A percentile compares a stretch with the other conserved stretches of the same genome.
phyloP scores from a whole-genome alignment of 2,113 vertebrate genomes.

The Pyxicephalus adspersus region DNA sequence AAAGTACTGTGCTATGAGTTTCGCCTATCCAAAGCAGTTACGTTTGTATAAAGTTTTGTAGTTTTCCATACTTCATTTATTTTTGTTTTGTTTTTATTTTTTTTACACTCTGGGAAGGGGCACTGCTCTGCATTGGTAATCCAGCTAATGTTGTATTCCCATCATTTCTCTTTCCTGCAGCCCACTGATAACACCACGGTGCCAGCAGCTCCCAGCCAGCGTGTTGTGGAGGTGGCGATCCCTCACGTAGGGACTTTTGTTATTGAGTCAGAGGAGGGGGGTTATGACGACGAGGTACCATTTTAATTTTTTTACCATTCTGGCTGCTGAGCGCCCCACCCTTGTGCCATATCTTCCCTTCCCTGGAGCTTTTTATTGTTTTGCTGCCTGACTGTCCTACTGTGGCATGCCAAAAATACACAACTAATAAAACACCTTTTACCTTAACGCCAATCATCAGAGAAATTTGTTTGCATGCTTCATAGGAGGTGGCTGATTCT shows the following conservation, averaged over 20 bases:
- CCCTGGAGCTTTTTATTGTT: slow-evolving; percentile 63
- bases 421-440: slow-evolving; percentile 19
- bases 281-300: slow-evolving; percentile 97
- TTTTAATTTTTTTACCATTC: slow-evolving; percentile 35
- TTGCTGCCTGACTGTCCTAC: slow-evolving; percentile 60
- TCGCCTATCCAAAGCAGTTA: too few species aligned
- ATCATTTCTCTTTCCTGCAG: slow-evolving; percentile 74
- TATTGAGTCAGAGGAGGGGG: slow-evolving; percentile 92
- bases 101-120: background rate
- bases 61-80: too few species aligned
- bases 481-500: background rate
- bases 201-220: slow-evolving; percentile 78
- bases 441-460: slow-evolving; percentile 10
- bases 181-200: slow-evolving; percentile 75
- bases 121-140: slow-evolving; percentile 59
- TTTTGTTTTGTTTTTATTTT: background rate
- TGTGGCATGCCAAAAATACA: slow-evolving; percentile 67
- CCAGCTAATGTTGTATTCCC: slow-evolving; percentile 45
- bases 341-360: slow-evolving; percentile 59
- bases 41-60: too few species aligned
- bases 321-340: slow-evolving; percentile 47
- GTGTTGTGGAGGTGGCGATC: slow-evolving; percentile 91
- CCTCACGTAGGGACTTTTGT: slow-evolving; percentile 93
- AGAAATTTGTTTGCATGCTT: slow-evolving; percentile 36
- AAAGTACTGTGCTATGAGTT: too few species aligned